Percentiles rank a stretch among this genome's conserved stretches.
phyloP scores from a whole-genome alignment of 2,113 vertebrate species.

The Bathybates hornii region DNA sequence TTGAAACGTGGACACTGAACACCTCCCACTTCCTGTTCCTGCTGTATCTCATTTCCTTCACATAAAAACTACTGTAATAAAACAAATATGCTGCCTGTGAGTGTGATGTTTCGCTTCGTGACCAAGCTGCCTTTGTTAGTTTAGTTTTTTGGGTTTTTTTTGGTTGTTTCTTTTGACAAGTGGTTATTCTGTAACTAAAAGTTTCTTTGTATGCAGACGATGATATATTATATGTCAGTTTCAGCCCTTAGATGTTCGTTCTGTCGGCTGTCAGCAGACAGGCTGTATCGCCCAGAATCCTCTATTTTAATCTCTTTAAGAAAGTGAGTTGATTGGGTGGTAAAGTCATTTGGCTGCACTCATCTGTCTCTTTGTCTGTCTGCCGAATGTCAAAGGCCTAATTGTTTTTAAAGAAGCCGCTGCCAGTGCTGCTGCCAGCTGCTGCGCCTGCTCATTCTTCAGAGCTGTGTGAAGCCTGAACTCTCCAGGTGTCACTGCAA shows the following conservation, averaged over 20 bases:
- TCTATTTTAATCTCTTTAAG: not conserved
- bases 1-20: not conserved
- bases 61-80: not conserved
- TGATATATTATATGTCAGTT: not conserved
- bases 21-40: not conserved
- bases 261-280: not conserved
- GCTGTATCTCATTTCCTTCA: not conserved
- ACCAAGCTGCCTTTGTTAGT: not conserved
- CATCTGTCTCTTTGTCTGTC: constrained; percentile 24
- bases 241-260: not conserved
- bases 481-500: constrained; percentile 29
- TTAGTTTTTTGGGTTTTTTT: accelerated
- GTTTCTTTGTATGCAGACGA: not conserved
- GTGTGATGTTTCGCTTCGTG: not conserved
- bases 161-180: not conserved
- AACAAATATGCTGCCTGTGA: not conserved
- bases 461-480: constrained; percentile 22
- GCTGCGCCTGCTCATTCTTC: constrained; percentile 11
- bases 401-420: constrained; percentile 32
- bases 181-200: not conserved
- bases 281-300: not conserved
- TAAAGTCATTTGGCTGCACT: not conserved
- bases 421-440: constrained; percentile 17
- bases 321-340: not conserved
- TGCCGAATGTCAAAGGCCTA: constrained; percentile 50